Evolutionary conservation across 1,140 invertebrate genomes (phyloP).

Genomic region (Palaemon carinicauda): DNA sequence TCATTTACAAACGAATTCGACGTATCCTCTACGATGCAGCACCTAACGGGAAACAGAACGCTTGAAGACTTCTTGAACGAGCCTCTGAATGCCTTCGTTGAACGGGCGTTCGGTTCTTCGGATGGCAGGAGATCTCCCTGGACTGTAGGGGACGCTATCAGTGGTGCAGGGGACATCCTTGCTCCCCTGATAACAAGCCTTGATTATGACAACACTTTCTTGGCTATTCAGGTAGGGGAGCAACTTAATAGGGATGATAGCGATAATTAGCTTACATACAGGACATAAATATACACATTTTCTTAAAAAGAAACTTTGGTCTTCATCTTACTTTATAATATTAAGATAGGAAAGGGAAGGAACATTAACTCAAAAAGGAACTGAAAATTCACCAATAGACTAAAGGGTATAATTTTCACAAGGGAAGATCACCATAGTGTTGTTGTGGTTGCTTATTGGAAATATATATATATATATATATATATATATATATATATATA

Average conservation of each 20-base stretch:
- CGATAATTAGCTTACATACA: no score
- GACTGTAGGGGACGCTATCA: neutral
- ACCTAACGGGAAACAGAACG: neutral
- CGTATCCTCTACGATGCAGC: neutral
- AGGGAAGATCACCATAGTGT: neutral
- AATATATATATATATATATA: no score
- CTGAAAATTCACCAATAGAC: no score
- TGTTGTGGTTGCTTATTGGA: no score
- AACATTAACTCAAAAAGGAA: no score
- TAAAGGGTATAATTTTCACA: neutral
- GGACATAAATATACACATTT: no score
- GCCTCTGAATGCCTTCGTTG: conserved; percentile 27
- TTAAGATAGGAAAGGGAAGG: no score
- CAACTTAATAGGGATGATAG: no score
- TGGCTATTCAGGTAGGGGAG: conserved; percentile 18
- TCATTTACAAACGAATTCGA: neutral
- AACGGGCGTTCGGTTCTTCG: neutral
- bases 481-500: no score
- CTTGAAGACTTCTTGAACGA: conserved; percentile 28
- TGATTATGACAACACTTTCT: conserved; percentile 41
- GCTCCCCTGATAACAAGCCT: neutral
- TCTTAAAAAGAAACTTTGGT: no score
- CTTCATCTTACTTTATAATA: neutral
- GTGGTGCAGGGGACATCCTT: neutral
- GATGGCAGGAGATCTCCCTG: neutral